Evolutionary conservation across 2,113 vertebrate species (phyloP).

Genomic region (Callipepla californica): DNA sequence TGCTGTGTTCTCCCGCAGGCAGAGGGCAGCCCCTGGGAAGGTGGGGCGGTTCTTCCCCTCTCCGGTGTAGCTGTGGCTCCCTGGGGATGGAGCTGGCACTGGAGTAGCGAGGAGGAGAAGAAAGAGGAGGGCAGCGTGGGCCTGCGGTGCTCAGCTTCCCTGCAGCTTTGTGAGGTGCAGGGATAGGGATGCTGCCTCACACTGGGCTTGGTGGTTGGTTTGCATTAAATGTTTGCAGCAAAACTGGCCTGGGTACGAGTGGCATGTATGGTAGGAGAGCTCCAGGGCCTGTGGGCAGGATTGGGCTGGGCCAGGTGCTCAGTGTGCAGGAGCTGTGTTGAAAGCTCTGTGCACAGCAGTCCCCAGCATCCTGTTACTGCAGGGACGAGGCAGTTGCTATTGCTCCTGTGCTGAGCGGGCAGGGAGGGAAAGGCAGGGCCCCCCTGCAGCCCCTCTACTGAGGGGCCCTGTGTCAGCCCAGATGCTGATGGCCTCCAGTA

Average conservation of each 20-base stretch:
- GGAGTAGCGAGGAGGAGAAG: background rate
- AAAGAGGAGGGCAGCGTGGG: background rate
- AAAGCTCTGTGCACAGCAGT: background rate
- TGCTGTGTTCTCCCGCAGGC: conserved; percentile 33
- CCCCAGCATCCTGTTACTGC: background rate
- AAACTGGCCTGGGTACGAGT: background rate
- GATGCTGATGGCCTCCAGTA: conserved; percentile 31
- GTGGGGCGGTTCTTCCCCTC: conserved; percentile 61
- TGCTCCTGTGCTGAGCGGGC: background rate
- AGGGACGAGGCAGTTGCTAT: background rate
- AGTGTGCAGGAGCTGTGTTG: background rate
- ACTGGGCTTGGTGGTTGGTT: background rate
- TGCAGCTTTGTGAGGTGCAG: background rate
- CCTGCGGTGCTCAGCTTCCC: background rate
- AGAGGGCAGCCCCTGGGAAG: background rate
- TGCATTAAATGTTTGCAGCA: conserved; percentile 58
- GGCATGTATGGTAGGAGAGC: background rate
- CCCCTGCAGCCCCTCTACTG: background rate
- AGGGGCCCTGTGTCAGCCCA: conserved; percentile 13
- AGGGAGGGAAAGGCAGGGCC: background rate
- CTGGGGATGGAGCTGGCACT: rapidly evolving
- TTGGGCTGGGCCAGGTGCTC: background rate
- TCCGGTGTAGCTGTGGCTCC: background rate
- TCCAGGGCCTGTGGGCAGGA: background rate
- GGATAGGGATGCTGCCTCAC: background rate